Conservation (phyloP, 2,888 invertebrate species). For the Anticlea derivata region DNA sequence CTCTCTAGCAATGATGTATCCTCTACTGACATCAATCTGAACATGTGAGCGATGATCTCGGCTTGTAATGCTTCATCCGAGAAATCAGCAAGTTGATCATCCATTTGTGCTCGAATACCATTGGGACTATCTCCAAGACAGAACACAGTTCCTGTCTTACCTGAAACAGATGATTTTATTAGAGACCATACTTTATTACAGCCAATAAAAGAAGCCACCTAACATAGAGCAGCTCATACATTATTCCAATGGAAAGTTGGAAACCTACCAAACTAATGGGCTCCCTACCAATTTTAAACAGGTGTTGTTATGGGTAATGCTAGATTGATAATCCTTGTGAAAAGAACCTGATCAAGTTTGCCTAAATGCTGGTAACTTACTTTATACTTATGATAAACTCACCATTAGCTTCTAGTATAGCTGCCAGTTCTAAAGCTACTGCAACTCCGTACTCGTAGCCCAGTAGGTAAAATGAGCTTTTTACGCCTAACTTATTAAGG, state of each 20-base stretch:
- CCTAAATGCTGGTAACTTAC: too few species aligned
- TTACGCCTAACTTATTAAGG: conserved; percentile 38
- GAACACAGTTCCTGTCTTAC: conserved; percentile 49
- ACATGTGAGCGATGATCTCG: conserved; percentile 42
- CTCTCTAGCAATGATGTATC: conserved; percentile 20
- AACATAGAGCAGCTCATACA: too few species aligned
- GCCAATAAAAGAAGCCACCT: too few species aligned
- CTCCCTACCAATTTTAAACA: too few species aligned
- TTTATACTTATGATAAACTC: conserved; percentile 5
- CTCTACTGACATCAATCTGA: conserved; percentile 33
- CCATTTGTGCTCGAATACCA: conserved; percentile 38
- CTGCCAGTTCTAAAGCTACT: conserved; percentile 53
- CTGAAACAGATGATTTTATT: conserved; percentile 30
- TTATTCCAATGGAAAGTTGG: too few species aligned
- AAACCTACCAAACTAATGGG: too few species aligned
- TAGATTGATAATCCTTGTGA: too few species aligned
- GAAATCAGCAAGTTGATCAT: conserved; percentile 35
- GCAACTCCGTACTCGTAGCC: conserved; percentile 55
- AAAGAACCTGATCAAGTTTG: too few species aligned
- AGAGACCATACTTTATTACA: too few species aligned
- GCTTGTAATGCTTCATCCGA: conserved; percentile 41
- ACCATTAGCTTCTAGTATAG: conserved; percentile 56
- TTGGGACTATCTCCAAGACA: conserved; percentile 51
- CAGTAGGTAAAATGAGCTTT: conserved; percentile 48
- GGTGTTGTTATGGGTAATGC: too few species aligned